phyloP scores from a whole-genome alignment of 1,140 invertebrate genomes.

The Cotesia typhae region DNA sequence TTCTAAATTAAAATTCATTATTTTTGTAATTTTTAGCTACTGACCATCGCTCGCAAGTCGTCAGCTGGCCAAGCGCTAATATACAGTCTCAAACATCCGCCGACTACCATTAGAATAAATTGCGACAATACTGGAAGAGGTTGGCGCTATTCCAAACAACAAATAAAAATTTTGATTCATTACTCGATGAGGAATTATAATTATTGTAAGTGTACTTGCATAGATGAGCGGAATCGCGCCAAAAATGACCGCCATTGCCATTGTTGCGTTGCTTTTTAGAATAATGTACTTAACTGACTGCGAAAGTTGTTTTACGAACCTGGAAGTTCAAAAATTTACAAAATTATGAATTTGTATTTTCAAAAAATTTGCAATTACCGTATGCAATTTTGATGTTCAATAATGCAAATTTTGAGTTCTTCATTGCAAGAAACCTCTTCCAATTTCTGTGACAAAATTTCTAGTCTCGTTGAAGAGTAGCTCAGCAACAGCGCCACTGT shows the following conservation, averaged over 20 bases:
- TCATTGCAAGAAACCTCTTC: not conserved
- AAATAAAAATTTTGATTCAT: slow-evolving; percentile 8
- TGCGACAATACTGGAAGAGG: slow-evolving; percentile 33
- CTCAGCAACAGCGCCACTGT: slow-evolving; percentile 47
- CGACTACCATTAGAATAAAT: slow-evolving; percentile 36
- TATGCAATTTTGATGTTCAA: slow-evolving; percentile 43
- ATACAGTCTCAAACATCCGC: slow-evolving; percentile 38
- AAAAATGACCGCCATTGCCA: slow-evolving; percentile 45
- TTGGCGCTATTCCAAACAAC: slow-evolving; percentile 33
- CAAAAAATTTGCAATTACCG: slow-evolving; percentile 36
- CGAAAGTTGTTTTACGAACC: slow-evolving; percentile 44
- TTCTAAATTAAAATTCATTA: not conserved
- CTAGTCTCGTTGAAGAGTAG: slow-evolving; percentile 45
- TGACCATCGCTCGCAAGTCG: slow-evolving; percentile 39
- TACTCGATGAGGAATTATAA: not conserved
- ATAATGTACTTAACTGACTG: slow-evolving; percentile 32
- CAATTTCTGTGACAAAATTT: slow-evolving; percentile 45
- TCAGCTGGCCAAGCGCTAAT: slow-evolving; percentile 45
- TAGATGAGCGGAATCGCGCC: slow-evolving; percentile 48
- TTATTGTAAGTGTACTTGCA: slow-evolving; percentile 38
- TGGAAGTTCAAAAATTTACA: slow-evolving; percentile 33
- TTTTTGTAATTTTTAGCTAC: slow-evolving; percentile 14
- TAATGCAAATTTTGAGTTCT: slow-evolving; percentile 37
- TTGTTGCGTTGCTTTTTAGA: slow-evolving; percentile 38
- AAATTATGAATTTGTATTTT: not conserved